These are phyloP conservation scores for Chrysochloris asiatica DNA, from an alignment of 2,113 vertebrate species.

Conservation along the genomic window DNA sequence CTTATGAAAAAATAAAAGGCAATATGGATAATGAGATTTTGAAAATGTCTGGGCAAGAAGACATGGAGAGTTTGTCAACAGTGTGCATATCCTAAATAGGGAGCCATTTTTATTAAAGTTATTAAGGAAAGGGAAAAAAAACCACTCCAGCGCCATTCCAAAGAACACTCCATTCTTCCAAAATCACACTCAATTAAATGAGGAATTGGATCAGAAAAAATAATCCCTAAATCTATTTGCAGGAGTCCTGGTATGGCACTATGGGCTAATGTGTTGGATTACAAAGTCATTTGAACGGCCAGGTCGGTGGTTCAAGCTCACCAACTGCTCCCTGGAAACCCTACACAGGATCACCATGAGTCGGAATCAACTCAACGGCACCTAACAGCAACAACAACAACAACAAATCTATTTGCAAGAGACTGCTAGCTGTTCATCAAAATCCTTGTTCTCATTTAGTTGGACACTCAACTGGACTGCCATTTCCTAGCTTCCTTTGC, in stretches of 20 bases:
- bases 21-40: not conserved
- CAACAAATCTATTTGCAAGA: not conserved
- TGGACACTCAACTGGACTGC: not conserved
- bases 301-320: too few species aligned
- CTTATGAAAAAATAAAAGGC: slow-evolving; percentile 7
- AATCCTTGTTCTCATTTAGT: not conserved
- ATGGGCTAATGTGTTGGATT: too few species aligned
- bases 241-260: too few species aligned
- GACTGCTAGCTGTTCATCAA: not conserved
- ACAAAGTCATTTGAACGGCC: too few species aligned
- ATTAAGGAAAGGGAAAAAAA: slow-evolving; percentile 2
- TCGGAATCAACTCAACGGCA: too few species aligned
- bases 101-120: not conserved
- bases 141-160: not conserved
- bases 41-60: not conserved
- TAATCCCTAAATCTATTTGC: not conserved
- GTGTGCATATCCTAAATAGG: not conserved
- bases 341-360: too few species aligned
- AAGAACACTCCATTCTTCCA: not conserved
- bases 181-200: not conserved
- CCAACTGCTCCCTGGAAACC: too few species aligned
- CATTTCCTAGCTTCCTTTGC: not conserved
- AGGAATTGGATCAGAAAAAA: not conserved
- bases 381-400: too few species aligned
- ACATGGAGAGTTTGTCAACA: not conserved